Evolutionary conservation across 2,888 invertebrate species (phyloP).

Genomic region (Lasioglossum malachurum): DNA sequence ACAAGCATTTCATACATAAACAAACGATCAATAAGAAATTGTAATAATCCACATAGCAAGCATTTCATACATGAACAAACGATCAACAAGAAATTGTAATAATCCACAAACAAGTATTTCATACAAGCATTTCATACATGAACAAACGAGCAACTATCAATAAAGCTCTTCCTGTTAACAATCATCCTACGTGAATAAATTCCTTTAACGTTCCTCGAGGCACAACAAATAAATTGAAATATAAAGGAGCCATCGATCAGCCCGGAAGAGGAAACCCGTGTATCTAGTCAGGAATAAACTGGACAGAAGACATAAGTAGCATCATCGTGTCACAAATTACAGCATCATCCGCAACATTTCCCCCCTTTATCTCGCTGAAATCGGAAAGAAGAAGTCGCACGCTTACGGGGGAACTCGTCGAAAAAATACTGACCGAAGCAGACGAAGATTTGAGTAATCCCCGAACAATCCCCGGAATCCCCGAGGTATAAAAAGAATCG

Average conservation of each 20-base stretch:
- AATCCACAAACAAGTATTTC: background rate
- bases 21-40: background rate
- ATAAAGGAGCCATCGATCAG: background rate
- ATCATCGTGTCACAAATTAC: conserved; percentile 12
- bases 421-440: conserved; percentile 3
- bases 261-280: background rate
- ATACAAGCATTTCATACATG: background rate
- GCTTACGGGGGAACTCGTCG: too few species aligned
- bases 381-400: background rate
- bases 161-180: background rate
- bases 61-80: background rate
- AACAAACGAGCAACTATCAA: background rate
- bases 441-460: conserved; percentile 1
- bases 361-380: background rate
- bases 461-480: background rate
- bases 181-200: background rate
- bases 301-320: background rate
- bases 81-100: background rate
- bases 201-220: background rate
- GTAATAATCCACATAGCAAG: background rate
- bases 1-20: too few species aligned
- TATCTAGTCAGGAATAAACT: background rate
- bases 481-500: background rate
- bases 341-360: background rate
- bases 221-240: background rate